phyloP scores from a whole-genome alignment of 2,113 vertebrate genomes.

The Diadophis punctatus region DNA sequence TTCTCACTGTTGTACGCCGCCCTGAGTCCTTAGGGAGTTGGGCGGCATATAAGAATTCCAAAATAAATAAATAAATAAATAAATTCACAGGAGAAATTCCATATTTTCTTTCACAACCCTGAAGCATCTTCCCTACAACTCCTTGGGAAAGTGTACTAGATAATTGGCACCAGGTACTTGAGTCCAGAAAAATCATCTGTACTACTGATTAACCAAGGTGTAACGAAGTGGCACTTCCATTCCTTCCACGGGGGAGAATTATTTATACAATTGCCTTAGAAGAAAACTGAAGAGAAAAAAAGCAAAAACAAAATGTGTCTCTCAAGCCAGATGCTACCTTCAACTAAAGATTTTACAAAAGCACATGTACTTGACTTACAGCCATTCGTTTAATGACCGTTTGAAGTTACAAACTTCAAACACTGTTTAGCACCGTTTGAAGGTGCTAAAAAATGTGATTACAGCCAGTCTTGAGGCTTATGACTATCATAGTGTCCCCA shows the following conservation, averaged over 20 bases:
- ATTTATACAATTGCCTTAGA: background rate
- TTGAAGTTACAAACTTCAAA: no score
- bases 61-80: no score
- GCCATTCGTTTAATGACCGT: no score
- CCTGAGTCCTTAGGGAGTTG: no score
- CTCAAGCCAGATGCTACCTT: background rate
- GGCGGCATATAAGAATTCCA: no score
- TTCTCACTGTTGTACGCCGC: no score
- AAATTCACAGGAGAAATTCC: background rate
- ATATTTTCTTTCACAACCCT: background rate
- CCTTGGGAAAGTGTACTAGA: background rate
- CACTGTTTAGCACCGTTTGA: no score
- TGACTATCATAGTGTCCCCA: no score
- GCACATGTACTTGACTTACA: no score
- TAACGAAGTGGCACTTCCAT: background rate
- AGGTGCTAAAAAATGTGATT: no score
- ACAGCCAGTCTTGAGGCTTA: no score
- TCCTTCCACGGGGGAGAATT: background rate
- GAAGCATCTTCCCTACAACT: constrained; percentile 6
- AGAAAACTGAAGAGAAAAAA: background rate
- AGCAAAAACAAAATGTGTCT: background rate
- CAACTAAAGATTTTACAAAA: background rate
- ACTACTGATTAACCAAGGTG: background rate
- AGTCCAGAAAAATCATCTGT: background rate
- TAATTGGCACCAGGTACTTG: background rate